Evolutionary conservation across 2,888 invertebrate species (phyloP), one percentile per base, ranked within the genome.

Genomic region (Elegia similella): DNA sequence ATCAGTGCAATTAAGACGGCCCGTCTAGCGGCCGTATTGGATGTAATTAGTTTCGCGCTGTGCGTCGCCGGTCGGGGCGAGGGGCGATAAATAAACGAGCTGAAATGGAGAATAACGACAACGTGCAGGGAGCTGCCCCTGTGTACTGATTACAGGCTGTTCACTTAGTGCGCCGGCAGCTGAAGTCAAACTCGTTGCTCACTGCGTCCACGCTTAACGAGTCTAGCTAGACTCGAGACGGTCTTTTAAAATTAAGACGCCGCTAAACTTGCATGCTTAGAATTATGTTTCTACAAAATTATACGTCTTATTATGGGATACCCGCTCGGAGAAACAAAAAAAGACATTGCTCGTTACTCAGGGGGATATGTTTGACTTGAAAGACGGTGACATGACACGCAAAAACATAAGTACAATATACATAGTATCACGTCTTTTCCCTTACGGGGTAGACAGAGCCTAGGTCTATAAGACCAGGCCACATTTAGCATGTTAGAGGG

Each of bases 1-100:
- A 89, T 90, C 88, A 88, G 84, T 79, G 86, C 86, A 88, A 90
- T 90, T 88, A 88, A 82, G 81, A 82, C 77, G 75, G 76, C 73
- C 80, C 76, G 72, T 72, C 67, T 70, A 75, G 72, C 78, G 71
- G 75, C 76, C 80, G 77, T 77, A 78, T 82, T 80, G 80, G 73
- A 66, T 75, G 81, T 88, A 88, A 88, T 90, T 88, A 88, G 88
- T 84, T 87, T 82, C 83, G 79, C 84, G 75, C 80, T 12, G 34
- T 38, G 34, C 78, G 76, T 69, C 79, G 76, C 69, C 75, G 76
- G 61, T 58, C 23, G 23, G 42, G 7, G 13, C 7, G 68, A 74
- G 80, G 79, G 79, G 78, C 75, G 78, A 80, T 78, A 75, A 82
- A 82, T 83, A 82, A 81, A 78, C 78, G 72, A 70, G 66, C 62